phyloP scores from a whole-genome alignment of 1,140 invertebrate genomes.

The Apis cerana region DNA sequence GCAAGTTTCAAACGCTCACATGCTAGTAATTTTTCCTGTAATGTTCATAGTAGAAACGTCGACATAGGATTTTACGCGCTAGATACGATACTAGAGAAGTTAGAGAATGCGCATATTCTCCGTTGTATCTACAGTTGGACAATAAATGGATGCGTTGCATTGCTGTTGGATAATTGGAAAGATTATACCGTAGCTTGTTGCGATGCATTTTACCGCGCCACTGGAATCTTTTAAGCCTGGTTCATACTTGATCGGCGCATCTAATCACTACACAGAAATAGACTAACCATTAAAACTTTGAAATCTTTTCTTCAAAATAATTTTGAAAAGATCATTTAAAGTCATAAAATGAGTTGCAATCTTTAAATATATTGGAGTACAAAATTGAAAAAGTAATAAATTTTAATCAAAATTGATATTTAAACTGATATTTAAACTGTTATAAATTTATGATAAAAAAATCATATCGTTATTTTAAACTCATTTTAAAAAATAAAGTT shows the following conservation, averaged over 20 bases:
- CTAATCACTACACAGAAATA: too few species aligned
- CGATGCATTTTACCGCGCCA: constrained; percentile 50
- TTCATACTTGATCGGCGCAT: background rate
- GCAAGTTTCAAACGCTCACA: constrained; percentile 51
- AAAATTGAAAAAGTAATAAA: too few species aligned
- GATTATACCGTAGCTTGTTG: constrained; percentile 43
- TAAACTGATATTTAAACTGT: too few species aligned
- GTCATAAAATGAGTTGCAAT: too few species aligned
- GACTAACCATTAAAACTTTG: too few species aligned
- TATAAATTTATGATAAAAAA: too few species aligned
- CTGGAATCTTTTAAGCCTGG: background rate
- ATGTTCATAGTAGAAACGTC: constrained; percentile 38
- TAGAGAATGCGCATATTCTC: constrained; percentile 17
- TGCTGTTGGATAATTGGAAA: constrained; percentile 61
- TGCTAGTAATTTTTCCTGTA: constrained; percentile 40
- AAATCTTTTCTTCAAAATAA: too few species aligned
- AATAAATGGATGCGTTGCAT: constrained; percentile 50
- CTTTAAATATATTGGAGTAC: too few species aligned
- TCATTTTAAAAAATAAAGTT: too few species aligned
- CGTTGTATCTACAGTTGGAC: constrained; percentile 35
- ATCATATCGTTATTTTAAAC: too few species aligned
- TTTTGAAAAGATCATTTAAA: too few species aligned
- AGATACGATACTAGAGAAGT: constrained; percentile 12
- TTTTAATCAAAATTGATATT: too few species aligned
- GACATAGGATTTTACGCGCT: constrained; percentile 31